phyloP scores from a whole-genome alignment of 2,888 invertebrate species.

The Eupithecia pulchellata region DNA sequence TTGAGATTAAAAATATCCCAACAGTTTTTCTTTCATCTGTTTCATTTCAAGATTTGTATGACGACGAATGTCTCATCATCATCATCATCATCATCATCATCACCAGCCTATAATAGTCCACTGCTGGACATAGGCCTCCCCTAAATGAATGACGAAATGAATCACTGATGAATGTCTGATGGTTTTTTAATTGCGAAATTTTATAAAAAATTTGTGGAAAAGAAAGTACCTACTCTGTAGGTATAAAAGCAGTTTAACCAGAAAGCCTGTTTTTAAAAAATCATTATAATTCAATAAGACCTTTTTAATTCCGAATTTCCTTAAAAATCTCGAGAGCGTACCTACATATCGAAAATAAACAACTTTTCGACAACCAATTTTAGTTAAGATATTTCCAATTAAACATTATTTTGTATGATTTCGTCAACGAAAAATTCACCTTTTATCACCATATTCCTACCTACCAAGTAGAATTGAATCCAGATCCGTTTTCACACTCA shows the following conservation, averaged over 20 bases:
- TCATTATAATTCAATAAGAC: not conserved
- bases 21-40: not conserved
- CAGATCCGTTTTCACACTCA: constrained; percentile 8
- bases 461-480: not conserved
- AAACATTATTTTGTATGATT: not conserved
- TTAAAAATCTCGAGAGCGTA: not conserved
- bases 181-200: not conserved
- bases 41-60: not conserved
- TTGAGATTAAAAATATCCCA: constrained; percentile 15
- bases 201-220: not conserved
- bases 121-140: too few relatives aligned
- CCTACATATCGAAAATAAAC: constrained; percentile 60
- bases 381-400: constrained; percentile 60
- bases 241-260: not conserved
- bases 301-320: not conserved
- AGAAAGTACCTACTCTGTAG: not conserved
- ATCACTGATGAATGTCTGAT: constrained; percentile 1
- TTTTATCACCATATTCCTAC: not conserved
- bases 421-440: not conserved
- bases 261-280: not conserved
- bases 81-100: too few relatives aligned
- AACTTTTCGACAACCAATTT: constrained; percentile 58
- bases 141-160: too few relatives aligned
- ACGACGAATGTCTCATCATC: not conserved
- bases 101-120: too few relatives aligned